A percentile compares a stretch with the other conserved stretches of the same genome.
Evolutionary conservation across 2,113 vertebrate genomes (phyloP).

Genomic region (Ahaetulla prasina): DNA sequence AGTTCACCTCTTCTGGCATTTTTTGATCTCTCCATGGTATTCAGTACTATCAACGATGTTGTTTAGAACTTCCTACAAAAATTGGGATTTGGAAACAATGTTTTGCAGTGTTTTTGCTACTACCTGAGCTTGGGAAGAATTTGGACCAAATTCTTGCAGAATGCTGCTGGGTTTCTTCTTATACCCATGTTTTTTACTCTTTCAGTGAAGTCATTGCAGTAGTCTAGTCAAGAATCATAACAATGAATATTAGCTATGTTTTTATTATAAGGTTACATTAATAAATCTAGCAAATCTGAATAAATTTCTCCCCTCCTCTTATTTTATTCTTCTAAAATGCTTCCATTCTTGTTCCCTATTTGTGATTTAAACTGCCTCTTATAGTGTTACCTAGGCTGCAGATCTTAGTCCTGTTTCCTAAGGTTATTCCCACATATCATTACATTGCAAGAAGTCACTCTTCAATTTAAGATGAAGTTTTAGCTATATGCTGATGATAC

Average conservation of each 20-base stretch:
- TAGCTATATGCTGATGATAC: background rate
- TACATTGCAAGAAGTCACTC: background rate
- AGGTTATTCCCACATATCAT: background rate
- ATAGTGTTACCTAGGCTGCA: background rate
- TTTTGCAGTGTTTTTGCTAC: background rate
- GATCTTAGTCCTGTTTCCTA: background rate
- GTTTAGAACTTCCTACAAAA: background rate
- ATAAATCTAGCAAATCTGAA: background rate
- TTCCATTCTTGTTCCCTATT: background rate
- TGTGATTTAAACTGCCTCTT: background rate
- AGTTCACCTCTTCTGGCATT: background rate
- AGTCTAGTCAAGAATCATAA: background rate
- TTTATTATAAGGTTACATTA: background rate
- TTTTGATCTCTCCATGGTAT: background rate
- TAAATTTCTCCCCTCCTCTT: background rate
- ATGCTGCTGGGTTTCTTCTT: background rate
- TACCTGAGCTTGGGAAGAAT: background rate
- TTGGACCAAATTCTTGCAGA: background rate
- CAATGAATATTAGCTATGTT: background rate
- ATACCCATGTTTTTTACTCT: background rate
- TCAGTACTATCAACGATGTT: background rate
- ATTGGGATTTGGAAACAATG: background rate
- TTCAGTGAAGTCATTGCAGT: background rate
- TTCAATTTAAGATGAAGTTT: background rate
- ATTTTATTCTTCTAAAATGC: background rate